Percentiles rank a stretch among this genome's conserved stretches.
These are phyloP conservation scores for Elegia similella DNA, from an alignment of 2,888 invertebrate species.

Conservation along the genomic window DNA sequence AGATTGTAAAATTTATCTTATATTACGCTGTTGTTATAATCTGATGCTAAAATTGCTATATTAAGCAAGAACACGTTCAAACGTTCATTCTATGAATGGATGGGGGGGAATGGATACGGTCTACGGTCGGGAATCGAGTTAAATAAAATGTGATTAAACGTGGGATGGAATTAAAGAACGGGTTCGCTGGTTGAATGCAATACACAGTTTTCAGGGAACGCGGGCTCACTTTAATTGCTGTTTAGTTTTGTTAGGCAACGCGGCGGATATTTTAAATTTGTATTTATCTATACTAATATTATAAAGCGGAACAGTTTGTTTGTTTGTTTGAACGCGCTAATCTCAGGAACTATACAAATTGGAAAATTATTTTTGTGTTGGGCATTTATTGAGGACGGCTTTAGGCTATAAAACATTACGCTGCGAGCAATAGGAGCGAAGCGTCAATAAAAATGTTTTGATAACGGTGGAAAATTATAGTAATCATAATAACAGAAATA, in stretches of 20 bases:
- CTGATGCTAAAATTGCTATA: slow-evolving; percentile 1
- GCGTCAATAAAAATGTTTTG: no score
- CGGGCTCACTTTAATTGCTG: background rate
- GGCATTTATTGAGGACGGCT: no score
- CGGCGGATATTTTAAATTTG: background rate
- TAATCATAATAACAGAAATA: no score
- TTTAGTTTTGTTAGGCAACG: background rate
- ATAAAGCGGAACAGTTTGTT: no score
- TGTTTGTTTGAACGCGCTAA: no score
- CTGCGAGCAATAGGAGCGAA: no score
- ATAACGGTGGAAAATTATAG: no score
- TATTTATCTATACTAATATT: no score
- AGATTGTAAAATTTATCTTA: no score
- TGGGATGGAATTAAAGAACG: background rate
- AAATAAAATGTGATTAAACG: slow-evolving; percentile 21
- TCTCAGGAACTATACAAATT: no score
- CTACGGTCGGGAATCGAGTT: slow-evolving; percentile 21
- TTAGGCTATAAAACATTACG: no score
- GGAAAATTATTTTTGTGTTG: no score
- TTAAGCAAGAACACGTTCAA: slow-evolving; percentile 5
- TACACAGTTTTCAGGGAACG: slow-evolving; percentile 4
- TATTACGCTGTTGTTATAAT: background rate
- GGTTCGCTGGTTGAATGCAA: slow-evolving; percentile 4
- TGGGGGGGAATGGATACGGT: slow-evolving; percentile 20
- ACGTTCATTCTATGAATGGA: slow-evolving; percentile 17